Base-by-base conservation (phyloP, 2,797 vertebrate genomes). In the Catamblyrhynchus diadema region DNA sequence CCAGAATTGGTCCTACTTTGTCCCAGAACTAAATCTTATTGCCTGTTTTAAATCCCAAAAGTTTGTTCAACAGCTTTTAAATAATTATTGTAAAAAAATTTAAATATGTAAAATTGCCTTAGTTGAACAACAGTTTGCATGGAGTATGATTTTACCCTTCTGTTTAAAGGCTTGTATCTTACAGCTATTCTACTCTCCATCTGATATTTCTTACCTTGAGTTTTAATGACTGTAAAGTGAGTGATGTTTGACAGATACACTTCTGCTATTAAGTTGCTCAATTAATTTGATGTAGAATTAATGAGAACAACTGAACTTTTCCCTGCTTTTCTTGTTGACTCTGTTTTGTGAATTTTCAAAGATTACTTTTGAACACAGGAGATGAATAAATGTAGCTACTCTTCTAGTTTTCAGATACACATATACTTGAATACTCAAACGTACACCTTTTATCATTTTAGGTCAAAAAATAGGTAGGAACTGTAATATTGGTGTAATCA, bases 161-260 rank as follows among this genome's bases (percentile, higher is more conserved):
- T 62, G 14, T 71, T 77, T 87, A 74, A 73, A 91, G 66, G 6
- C 28, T 78, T 70, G 12, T 87, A 10, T 66, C 47, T 45, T 69
- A 50, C n/a, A 88, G 35, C 27, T 87, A 15, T 65, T 85, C 18
- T 51, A 21, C 10, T 78, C 37, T 64, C 13, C 53, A 56, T 69
- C 23, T 21, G 35, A 0, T 64, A 79, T 72, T 95, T 90, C 48
- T 44, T 81, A 62, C 25, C 37, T 59, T 41, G 39, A 70, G 12
- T 88, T 88, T 78, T 88, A 86, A 90, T 86, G 70, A 81, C 33
- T 81, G 6, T 59, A 69, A 86, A 90, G 92, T 59, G 13, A 86
- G 19, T 90, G 32, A 64, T 71, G 23, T 64, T 62, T 93, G 75
- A 45, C 61, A 95, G 51, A 62, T 54, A 64, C 10, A 61, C 39